Conservation (phyloP, 1,140 invertebrate genomes). For the Atta cephalotes region DNA sequence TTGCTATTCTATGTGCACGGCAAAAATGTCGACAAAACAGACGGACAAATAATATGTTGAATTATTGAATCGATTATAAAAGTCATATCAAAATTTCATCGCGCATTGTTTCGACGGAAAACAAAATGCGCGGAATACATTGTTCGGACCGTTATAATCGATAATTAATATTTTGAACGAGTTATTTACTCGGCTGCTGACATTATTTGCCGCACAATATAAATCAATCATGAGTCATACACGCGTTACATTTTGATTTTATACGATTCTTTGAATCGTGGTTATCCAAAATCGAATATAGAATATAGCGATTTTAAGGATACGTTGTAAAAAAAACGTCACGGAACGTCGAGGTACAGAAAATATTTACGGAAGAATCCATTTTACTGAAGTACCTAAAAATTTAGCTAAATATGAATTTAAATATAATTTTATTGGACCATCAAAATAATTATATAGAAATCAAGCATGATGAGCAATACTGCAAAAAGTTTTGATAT, state of each 20-base stretch:
- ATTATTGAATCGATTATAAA: conserved; percentile 61
- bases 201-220: conserved; percentile 64
- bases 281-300: background rate
- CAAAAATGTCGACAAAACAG: conserved; percentile 57
- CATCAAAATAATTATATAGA: too few relatives aligned
- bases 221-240: conserved; percentile 63
- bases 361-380: conserved; percentile 11
- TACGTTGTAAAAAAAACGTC: background rate
- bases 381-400: background rate
- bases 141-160: conserved; percentile 49
- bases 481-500: too few relatives aligned
- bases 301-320: background rate
- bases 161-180: conserved; percentile 70
- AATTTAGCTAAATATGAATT: too few relatives aligned
- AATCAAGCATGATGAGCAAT: too few relatives aligned
- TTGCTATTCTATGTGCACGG: conserved; percentile 35
- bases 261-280: background rate
- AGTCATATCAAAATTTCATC: conserved; percentile 67
- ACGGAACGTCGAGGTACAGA: background rate
- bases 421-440: too few relatives aligned
- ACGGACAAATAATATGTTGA: conserved; percentile 61
- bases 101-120: conserved; percentile 41
- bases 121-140: conserved; percentile 49
- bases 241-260: conserved; percentile 52
- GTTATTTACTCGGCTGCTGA: conserved; percentile 57